Base-by-base conservation (phyloP, 2,797 vertebrate species). In the Ctenopoma kingsleyae region DNA sequence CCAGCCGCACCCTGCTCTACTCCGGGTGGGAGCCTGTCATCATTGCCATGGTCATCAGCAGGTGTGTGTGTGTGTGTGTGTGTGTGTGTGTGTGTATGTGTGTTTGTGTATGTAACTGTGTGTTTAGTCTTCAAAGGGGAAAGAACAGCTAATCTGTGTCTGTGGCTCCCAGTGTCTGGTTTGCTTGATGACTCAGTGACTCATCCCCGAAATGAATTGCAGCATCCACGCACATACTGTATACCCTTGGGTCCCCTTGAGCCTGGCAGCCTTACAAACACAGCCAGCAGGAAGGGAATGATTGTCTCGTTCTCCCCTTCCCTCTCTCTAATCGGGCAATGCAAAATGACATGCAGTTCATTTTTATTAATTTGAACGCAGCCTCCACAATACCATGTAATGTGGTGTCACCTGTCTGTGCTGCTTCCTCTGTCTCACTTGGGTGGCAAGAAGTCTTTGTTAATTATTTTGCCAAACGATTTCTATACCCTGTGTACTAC, bases 21-120 rank as follows among this genome's bases (percentile, higher is more conserved):
- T 99, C 97, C 0, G 97, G 97, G 73, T 99, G 97, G 98, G 97
- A 98, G 89, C 97, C 98, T 1, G 97, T 99, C 90, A 97, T 98
- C 90, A 99, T 96, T 8, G 97, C 97, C 79, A 99, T 99, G 98
- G 80, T 98, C 80, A 98, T 98, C 86, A 99, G 97, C 95, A 99
- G 98, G 97, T 99, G 66, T 82, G 94, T 81, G 60, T 80, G 2
- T 66, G 35, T 65, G 40, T 62, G 53, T 55, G 11, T 57, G 3
- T 51, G 41, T n/a, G 96, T 96, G 60, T 75, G 66, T 82, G 94
- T 81, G 60, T 80, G 2, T 66, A 27, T 65, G 40, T 62, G 53
- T 55, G 11, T 57, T 1, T 65, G 32, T 64, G 38, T 61, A 48
- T 53, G 9, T 55, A 47, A 71, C 11, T 51, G 41, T n/a, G 41